These are phyloP conservation scores for Coronaproctus castanopsis DNA, from an alignment of 2,888 invertebrate genomes.

Conservation along the genomic window DNA sequence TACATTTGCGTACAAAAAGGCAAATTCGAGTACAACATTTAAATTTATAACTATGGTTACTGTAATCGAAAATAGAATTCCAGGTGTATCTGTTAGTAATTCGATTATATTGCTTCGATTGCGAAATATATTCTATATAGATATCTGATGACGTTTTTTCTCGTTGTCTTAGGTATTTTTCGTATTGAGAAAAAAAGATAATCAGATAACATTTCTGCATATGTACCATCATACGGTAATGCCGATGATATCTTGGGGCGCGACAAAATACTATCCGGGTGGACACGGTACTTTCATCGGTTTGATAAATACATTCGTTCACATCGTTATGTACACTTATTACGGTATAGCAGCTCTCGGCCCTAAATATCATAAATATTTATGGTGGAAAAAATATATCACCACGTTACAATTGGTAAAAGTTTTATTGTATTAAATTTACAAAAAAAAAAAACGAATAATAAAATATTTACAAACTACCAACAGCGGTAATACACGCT, in stretches of 20 bases:
- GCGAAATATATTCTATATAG: no score
- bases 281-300: slow-evolving; percentile 28
- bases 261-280: slow-evolving; percentile 31
- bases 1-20: no score
- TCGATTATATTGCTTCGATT: no score
- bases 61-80: no score
- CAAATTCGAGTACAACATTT: no score
- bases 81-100: no score
- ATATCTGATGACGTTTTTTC: no score
- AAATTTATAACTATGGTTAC: no score
- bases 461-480: no score
- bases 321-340: slow-evolving; percentile 24
- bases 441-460: background rate
- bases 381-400: slow-evolving; percentile 25
- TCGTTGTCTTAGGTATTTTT: slow-evolving; percentile 28
- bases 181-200: slow-evolving; percentile 31
- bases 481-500: no score
- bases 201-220: slow-evolving; percentile 32
- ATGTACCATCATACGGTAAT: slow-evolving; percentile 31
- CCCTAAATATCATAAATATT: slow-evolving; percentile 22
- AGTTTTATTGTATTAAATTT: background rate
- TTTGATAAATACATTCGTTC: slow-evolving; percentile 24
- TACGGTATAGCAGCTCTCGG: slow-evolving; percentile 24
- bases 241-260: slow-evolving; percentile 24
- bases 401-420: slow-evolving; percentile 24